Evolutionary conservation across 2,797 vertebrate genomes (phyloP).

Genomic region (Sebastes itinus): DNA sequence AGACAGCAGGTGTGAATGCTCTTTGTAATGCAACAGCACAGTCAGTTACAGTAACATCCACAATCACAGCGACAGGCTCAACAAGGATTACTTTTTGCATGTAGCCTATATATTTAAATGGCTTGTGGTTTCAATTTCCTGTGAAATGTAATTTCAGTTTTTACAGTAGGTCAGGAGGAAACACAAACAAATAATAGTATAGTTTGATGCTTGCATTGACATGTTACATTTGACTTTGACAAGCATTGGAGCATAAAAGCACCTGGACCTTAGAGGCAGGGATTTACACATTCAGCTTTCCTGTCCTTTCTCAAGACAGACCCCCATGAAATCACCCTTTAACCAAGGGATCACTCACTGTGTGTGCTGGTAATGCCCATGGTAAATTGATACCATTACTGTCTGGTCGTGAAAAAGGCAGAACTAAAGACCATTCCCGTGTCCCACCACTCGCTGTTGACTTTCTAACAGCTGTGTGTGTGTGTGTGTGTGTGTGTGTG

Average conservation of each 20-base stretch:
- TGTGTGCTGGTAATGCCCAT: slow-evolving; percentile 81
- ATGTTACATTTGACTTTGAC: slow-evolving; percentile 13
- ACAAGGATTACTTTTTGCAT: neutral
- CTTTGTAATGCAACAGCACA: neutral
- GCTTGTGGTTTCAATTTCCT: neutral
- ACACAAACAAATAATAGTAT: neutral
- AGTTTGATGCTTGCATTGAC: neutral
- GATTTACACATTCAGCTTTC: slow-evolving; percentile 36
- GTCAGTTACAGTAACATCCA: neutral
- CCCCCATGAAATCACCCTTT: slow-evolving; percentile 54
- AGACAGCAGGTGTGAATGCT: neutral
- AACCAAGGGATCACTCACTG: slow-evolving; percentile 19
- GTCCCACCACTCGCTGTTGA: slow-evolving; percentile 79
- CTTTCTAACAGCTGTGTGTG: slow-evolving; percentile 79
- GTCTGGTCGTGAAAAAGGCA: slow-evolving; percentile 83
- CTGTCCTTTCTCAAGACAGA: slow-evolving; percentile 32
- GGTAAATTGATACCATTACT: slow-evolving; percentile 93
- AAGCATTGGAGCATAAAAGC: slow-evolving; percentile 25
- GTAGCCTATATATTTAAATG: neutral
- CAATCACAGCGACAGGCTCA: neutral
- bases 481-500: slow-evolving; percentile 40
- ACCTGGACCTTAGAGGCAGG: slow-evolving; percentile 38
- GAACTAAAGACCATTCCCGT: slow-evolving; percentile 82
- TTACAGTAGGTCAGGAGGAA: neutral
- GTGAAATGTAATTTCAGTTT: neutral